Percentiles rank a stretch among this genome's conserved stretches.
Conservation (phyloP, 2,113 vertebrate genomes). For the Atrichornis clamosus region DNA sequence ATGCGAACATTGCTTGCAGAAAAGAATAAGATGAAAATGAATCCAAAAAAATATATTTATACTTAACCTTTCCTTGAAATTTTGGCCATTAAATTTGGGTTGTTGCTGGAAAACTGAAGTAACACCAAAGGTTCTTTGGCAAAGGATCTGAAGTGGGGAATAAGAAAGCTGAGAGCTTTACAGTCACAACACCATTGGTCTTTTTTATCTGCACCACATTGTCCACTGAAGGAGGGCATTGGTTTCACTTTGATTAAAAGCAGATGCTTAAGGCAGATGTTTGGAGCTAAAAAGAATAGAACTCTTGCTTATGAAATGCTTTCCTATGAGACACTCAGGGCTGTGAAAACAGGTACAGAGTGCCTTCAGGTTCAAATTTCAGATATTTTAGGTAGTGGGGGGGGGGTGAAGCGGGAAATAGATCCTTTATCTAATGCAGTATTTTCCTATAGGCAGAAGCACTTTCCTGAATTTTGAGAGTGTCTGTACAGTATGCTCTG, state of each 20-base stretch:
- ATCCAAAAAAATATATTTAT: neutral
- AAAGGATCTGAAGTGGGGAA: slow-evolving; percentile 27
- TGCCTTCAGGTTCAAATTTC: neutral
- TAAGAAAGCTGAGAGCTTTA: slow-evolving; percentile 30
- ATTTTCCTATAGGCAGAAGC: neutral
- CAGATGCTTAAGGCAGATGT: slow-evolving; percentile 60
- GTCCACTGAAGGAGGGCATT: slow-evolving; percentile 39
- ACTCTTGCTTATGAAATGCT: slow-evolving; percentile 26
- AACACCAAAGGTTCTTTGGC: slow-evolving; percentile 2
- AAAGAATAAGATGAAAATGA: neutral
- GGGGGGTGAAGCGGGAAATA: neutral
- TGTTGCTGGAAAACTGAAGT: slow-evolving; percentile 51
- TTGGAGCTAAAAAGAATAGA: slow-evolving; percentile 51
- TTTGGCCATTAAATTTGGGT: slow-evolving; percentile 2
- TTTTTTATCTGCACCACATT: slow-evolving; percentile 56
- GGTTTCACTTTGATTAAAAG: slow-evolving; percentile 64
- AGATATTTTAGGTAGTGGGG: neutral
- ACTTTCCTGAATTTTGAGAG: neutral
- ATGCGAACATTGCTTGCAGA: neutral
- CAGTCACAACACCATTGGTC: neutral
- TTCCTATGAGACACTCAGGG: slow-evolving; percentile 23
- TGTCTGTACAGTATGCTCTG: rapidly evolving
- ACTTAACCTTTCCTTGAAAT: neutral
- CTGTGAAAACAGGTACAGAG: slow-evolving; percentile 17
- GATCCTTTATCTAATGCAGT: neutral